Evolutionary conservation across 2,888 invertebrate genomes (phyloP).

Genomic region (Sepioteuthis lessoniana): DNA sequence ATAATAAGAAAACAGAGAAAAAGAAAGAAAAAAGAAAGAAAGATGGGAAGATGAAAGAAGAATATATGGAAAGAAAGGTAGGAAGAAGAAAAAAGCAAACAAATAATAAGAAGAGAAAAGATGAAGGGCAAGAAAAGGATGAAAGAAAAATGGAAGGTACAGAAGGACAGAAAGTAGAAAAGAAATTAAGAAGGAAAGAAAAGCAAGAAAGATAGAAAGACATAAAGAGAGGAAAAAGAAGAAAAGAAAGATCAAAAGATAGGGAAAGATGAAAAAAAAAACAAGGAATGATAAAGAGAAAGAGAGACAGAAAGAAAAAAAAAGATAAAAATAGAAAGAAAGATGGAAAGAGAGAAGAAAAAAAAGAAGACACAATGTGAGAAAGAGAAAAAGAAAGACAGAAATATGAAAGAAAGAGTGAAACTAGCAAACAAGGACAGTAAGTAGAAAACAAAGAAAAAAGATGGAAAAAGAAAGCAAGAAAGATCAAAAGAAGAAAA

Average conservation of each 20-base stretch:
- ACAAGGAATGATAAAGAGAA: not conserved
- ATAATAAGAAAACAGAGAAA: not conserved
- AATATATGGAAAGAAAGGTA: not conserved
- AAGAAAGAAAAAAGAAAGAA: not conserved
- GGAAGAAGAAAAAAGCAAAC: not conserved
- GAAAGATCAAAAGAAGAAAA: no score
- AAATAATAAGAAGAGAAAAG: constrained; percentile 15
- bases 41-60: not conserved
- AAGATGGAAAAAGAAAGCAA: not conserved
- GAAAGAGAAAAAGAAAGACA: not conserved
- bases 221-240: not conserved
- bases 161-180: not conserved
- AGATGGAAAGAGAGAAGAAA: not conserved
- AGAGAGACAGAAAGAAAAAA: not conserved
- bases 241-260: not conserved
- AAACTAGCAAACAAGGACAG: no score
- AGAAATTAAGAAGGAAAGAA: no score
- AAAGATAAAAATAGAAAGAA: not conserved
- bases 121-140: not conserved
- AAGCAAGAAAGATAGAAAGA: no score
- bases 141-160: not conserved
- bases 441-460: not conserved
- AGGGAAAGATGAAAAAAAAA: not conserved
- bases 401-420: not conserved
- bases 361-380: not conserved